Conservation (phyloP, 35 echinoderm and acorn worm species). For the Ophiothrix spiculata region DNA sequence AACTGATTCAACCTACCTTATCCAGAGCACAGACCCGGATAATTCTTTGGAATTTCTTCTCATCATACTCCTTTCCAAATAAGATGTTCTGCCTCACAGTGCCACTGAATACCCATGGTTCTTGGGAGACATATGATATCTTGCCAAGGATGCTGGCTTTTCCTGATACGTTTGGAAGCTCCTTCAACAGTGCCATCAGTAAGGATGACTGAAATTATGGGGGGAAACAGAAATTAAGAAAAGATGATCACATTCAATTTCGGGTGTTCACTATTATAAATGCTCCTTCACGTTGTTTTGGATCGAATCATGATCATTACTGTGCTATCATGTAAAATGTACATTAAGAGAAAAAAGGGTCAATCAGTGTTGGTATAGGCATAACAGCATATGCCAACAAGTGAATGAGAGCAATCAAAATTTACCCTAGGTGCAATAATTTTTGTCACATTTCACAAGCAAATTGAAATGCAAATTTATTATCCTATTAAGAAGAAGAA, state of each 20-base stretch:
- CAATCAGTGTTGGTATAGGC: too few relatives aligned
- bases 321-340: too few relatives aligned
- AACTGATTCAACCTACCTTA: too few relatives aligned
- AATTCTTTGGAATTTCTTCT: constrained; percentile 53
- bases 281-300: not conserved
- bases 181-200: constrained; percentile 72
- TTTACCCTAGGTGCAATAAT: too few relatives aligned
- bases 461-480: too few relatives aligned
- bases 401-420: too few relatives aligned
- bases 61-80: constrained; percentile 66
- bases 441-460: too few relatives aligned
- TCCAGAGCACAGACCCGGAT: constrained; percentile 70
- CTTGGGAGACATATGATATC: constrained; percentile 66
- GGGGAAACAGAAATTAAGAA: not conserved
- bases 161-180: constrained; percentile 63
- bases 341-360: too few relatives aligned
- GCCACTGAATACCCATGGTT: constrained; percentile 85
- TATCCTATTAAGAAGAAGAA: too few relatives aligned
- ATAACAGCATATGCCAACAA: too few relatives aligned
- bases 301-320: not conserved
- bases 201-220: constrained; percentile 68
- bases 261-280: not conserved
- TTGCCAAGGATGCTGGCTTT: constrained; percentile 36
- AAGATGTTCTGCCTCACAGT: constrained; percentile 77
- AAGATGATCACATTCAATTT: not conserved